Conservation (phyloP, 2,797 vertebrate genomes). For the Tokudaia tokunoshimensis region DNA sequence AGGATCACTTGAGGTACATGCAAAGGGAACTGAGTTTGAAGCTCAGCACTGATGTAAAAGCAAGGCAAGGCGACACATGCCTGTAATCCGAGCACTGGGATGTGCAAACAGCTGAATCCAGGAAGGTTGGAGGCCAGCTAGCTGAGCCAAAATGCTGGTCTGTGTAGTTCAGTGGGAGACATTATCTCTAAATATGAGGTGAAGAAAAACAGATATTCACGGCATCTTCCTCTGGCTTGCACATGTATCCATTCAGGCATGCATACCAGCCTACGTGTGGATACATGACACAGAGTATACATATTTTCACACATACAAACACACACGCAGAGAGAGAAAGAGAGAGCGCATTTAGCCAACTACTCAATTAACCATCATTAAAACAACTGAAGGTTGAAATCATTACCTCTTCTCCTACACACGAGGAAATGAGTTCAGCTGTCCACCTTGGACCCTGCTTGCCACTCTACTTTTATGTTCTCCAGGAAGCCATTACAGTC, state of each 20-base stretch:
- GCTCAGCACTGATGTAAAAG: not conserved
- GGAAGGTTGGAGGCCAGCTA: not conserved
- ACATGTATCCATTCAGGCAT: not conserved
- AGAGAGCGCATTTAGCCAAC: not conserved
- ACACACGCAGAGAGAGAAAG: not conserved
- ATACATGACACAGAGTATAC: not conserved
- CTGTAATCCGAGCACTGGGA: not conserved
- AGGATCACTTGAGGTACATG: not conserved
- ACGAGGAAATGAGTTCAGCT: not conserved
- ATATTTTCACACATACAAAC: not conserved
- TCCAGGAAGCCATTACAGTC: not conserved
- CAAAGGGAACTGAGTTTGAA: not conserved
- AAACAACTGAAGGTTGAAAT: constrained; percentile 33
- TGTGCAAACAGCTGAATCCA: not conserved
- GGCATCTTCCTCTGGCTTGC: not conserved
- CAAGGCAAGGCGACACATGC: not conserved
- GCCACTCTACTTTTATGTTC: not conserved
- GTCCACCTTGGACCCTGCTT: not conserved
- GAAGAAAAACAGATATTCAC: not conserved
- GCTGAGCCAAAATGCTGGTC: not conserved
- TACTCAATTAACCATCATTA: not conserved
- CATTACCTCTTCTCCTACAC: not conserved
- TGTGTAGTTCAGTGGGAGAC: not conserved
- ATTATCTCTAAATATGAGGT: not conserved
- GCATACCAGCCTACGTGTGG: not conserved